Base-by-base conservation (phyloP, 2,113 vertebrate genomes). In the Rhabdornis inornatus region DNA sequence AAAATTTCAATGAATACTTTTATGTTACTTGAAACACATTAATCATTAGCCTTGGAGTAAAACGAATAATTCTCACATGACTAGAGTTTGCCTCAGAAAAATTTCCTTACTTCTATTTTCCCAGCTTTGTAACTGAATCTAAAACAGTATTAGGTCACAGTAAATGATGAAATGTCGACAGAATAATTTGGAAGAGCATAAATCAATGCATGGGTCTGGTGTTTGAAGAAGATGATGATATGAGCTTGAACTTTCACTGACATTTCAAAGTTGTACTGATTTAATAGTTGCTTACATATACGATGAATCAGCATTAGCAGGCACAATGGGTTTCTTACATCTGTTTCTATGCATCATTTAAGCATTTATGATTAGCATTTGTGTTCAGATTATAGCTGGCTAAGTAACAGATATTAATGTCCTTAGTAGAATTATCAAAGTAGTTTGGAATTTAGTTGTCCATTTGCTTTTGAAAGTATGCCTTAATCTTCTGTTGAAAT, bases 61-160 rank as follows among this genome's bases (percentile, higher is more conserved):
- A 56, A 56, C 2, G 2, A 59, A 5, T 2, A 3, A 28, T 47
- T 94, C 6, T 85, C 10, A 27, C 0, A 2, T 15, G 5, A 12
- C 8, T 63, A 27, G 22, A 15, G 2, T 40, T 72, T 69, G 5
- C 15, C 23, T 49, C 27, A n/a, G 19, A 21, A 88, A 76, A 16
- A 53, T 90, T 68, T 64, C 2, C 12, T 60, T 68, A 18, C 2
- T 23, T 83, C 20, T 12, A 24, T 10, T 60, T 72, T 77, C 16
- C 12, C 44, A 56, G 35, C 4, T 72, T 80, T 77, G 15, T 30
- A 72, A 39, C 22, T 49, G n/a, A 68, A 56, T 30, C 39, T 85
- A 25, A 82, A 79, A 4, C 9, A 37, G 5, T 22, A 33, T 7
- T 56, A 47, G 5, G 11, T 75, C n/a, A 82, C 20, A 66, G 30